Base-by-base conservation (phyloP, 2,113 vertebrate genomes). In the Heterotilapia buettikoferi region DNA sequence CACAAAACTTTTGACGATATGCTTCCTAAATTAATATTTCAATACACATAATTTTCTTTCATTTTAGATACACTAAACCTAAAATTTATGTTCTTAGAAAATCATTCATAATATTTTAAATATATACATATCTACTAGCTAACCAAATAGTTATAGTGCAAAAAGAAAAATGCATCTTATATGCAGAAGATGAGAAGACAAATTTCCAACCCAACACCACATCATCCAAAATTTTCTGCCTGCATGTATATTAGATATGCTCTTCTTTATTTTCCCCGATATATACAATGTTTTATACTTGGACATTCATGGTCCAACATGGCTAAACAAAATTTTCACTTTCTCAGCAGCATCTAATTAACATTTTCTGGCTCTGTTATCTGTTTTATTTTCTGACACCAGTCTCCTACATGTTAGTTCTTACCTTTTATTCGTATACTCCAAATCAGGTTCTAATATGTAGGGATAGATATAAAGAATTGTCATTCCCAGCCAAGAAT, bases 1-100 rank as follows among this genome's bases (percentile, higher is more conserved):
- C 36, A 43, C 36, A 43, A n/a, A 71, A 24, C n/a, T 4, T 71
- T 16, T 40, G 12, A 40, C 0, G 1, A 71, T 43, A 13, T 40
- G 12, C 7, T 40, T 68, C 19, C 63, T 68, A 3, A 68, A 68
- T 68, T 71, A 71, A 24, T 9, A 71, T 40, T 71, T 71, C n/a
- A 43, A 36, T 36, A 7, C 9, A 66, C 18, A 36, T 36, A 66
- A 1, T 36, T 66, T 66, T 36, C 31, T n/a, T n/a, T 36, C 18
- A 66, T 36, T 66, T 36, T 3, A 66, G 31, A 36, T 3, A 36
- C 31, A 66, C 18, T 36, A n/a, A 7, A 43, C 36, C 36, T 71
- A 43, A 43, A 71, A 43, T 71, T 0, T 24, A 43, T 21, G 33
- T 40, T 36, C 61, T 66, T 36, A 36, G 61, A 36, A 66, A 66